These are phyloP conservation scores for Enteromius argenteus DNA, from an alignment of 2,797 vertebrate species.

Conservation along the genomic window DNA sequence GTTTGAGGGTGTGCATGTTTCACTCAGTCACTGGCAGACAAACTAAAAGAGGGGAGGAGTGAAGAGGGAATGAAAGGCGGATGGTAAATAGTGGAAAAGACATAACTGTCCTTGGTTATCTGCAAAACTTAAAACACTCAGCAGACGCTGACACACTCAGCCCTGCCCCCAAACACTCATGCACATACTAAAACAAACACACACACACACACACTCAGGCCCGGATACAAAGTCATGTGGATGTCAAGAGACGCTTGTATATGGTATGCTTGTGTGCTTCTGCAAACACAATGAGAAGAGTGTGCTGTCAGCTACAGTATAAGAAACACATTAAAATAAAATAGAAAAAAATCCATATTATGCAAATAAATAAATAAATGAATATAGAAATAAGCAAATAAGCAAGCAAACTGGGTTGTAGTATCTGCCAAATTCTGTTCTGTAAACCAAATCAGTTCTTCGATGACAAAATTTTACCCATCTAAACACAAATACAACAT, in stretches of 20 bases:
- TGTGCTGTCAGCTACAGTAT: background rate
- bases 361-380: background rate
- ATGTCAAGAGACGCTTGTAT: conserved; percentile 22
- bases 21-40: background rate
- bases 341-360: background rate
- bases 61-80: background rate
- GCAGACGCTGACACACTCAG: background rate
- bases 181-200: conserved; percentile 11
- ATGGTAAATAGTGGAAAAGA: conserved; percentile 6
- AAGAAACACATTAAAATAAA: background rate
- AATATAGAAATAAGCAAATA: background rate
- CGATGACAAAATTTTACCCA: background rate
- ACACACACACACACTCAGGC: background rate
- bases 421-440: background rate
- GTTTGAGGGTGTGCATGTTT: background rate
- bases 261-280: background rate
- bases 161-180: conserved; percentile 1
- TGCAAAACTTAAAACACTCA: conserved; percentile 13
- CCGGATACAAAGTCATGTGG: conserved; percentile 2
- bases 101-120: conserved; percentile 27
- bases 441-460: background rate
- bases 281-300: conserved; percentile 13
- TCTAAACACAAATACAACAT: background rate
- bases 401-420: background rate
- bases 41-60: conserved; percentile 1